Conservation (phyloP, 35 echinoderm and acorn worm genomes). For the Acanthaster planci region DNA sequence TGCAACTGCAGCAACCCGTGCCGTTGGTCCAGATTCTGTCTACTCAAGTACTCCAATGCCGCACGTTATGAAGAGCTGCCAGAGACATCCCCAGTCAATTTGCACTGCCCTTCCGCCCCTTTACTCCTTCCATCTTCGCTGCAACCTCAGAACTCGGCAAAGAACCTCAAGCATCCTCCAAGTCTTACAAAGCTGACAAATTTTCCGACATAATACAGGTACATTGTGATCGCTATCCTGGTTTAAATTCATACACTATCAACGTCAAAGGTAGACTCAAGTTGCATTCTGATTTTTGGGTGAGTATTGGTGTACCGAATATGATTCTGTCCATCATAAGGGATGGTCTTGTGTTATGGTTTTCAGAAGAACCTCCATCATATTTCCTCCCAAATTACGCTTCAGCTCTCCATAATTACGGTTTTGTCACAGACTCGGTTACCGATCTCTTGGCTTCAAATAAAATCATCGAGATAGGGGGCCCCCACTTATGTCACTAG, state of each 20-base stretch:
- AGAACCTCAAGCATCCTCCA: not conserved
- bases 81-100: not conserved
- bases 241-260: not conserved
- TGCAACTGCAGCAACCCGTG: too few relatives aligned
- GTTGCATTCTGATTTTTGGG: not conserved
- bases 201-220: too few relatives aligned
- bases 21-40: too few relatives aligned
- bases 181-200: not conserved
- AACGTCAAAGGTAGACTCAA: too few relatives aligned
- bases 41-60: too few relatives aligned
- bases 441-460: not conserved
- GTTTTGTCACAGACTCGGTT: not conserved
- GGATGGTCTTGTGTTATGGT: too few relatives aligned
- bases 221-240: not conserved
- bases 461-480: not conserved
- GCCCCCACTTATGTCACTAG: not conserved
- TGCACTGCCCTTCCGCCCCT: not conserved
- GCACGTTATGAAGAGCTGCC: not conserved
- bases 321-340: not conserved
- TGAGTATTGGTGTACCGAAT: not conserved
- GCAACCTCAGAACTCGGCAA: not conserved
- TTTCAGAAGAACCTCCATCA: too few relatives aligned
- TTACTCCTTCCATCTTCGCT: not conserved
- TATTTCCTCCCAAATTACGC: too few relatives aligned
- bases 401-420: not conserved